These are phyloP conservation scores for Sceliomorpha sp. DNA, from an alignment of 2,888 invertebrate genomes.

Conservation along the genomic window DNA sequence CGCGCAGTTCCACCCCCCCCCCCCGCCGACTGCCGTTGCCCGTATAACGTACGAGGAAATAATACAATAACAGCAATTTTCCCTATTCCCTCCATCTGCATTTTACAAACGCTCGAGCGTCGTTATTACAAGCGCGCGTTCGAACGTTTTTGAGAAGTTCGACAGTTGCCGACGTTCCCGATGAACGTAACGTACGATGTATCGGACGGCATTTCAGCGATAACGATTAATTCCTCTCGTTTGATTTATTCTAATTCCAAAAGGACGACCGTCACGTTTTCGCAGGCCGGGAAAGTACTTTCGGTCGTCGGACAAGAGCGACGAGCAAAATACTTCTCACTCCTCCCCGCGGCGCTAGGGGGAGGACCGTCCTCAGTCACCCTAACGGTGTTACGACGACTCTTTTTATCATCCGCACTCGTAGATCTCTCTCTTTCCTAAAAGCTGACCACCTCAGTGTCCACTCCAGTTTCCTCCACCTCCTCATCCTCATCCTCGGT, in stretches of 20 bases:
- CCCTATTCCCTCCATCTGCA: too few relatives aligned
- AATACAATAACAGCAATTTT: too few relatives aligned
- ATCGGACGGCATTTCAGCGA: too few relatives aligned
- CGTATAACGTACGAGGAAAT: constrained; percentile 41
- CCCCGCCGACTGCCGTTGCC: too few relatives aligned
- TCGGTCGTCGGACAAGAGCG: constrained; percentile 49
- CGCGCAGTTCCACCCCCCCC: too few relatives aligned
- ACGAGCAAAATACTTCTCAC: constrained; percentile 58
- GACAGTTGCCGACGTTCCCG: too few relatives aligned
- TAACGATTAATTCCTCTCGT: too few relatives aligned
- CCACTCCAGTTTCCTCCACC: constrained; percentile 55
- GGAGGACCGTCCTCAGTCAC: constrained; percentile 58
- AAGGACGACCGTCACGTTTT: constrained; percentile 9
- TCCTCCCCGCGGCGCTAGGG: constrained; percentile 56
- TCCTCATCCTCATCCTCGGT: constrained; percentile 14
- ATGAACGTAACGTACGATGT: too few relatives aligned
- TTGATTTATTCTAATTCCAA: constrained; percentile 39
- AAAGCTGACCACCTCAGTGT: constrained; percentile 66
- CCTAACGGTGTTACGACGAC: constrained; percentile 35
- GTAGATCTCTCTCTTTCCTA: constrained; percentile 67
- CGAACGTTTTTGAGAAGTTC: too few relatives aligned
- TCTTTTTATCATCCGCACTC: constrained; percentile 71
- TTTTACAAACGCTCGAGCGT: too few relatives aligned
- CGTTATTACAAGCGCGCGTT: too few relatives aligned
- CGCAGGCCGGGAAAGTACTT: constrained; percentile 28